Evolutionary conservation across 2,113 vertebrate species (phyloP), one percentile per base, ranked within the genome.

Genomic region (Callionymus lyra): DNA sequence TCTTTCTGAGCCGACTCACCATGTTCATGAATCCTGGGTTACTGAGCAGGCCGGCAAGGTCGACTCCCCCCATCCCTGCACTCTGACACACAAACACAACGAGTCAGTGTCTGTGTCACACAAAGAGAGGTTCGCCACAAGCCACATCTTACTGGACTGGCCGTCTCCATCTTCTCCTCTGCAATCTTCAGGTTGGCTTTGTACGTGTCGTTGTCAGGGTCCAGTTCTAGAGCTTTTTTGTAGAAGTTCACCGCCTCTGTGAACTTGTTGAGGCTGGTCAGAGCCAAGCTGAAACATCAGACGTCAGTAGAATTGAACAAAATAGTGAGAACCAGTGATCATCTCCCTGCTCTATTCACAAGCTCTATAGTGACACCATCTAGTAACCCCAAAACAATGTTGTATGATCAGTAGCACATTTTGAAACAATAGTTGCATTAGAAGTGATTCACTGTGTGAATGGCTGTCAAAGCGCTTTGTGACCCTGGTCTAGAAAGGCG

Each of bases 21-120:
- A 97, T 97, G 53, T 86, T 97, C 89, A 97, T 94, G 80, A 97
- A 95, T 47, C 93, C 80, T 0, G 93, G 94, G 77, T 96, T 97
- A 80, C 90, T 94, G 33, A 97, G 87, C 60, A 96, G 70, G 16
- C 94, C 90, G 0, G 91, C 90, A 27, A 98, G 72, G 47, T 98
- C 94, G 0, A 97, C 88, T 6, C 92, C 87, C 1, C 93, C 91
- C 2, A 90, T 72, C 2, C 87, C 87, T 1, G 86, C 88, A 0
- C 88, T 92, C 94, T 85, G 67, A 45, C n/a, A 41, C 16, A 46
- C 6, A 46, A 6, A 42, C 2, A 18, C 12, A 37, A 0, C 16
- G 5, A 39, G 11, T 4, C 12, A 34, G 16, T 13, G 9, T 2
- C 16, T 6, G n/a, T 6, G n/a, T 2, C 3, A 34, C 1, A 34